Conservation (phyloP, 1,140 invertebrate species). For the Bactericera cockerelli region DNA sequence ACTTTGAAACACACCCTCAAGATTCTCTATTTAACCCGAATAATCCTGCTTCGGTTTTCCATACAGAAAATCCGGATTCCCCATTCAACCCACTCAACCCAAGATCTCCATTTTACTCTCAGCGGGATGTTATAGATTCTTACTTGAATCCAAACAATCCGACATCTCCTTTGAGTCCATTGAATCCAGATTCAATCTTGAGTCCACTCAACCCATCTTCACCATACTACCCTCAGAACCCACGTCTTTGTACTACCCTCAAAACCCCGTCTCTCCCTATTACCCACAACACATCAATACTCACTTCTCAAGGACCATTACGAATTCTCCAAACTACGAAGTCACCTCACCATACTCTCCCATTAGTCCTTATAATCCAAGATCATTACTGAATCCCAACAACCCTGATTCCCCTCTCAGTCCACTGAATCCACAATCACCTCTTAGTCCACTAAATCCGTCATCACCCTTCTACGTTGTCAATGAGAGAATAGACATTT, state of each 20-base stretch:
- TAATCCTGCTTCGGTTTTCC: not conserved
- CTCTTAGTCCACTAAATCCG: not conserved
- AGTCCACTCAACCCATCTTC: not conserved
- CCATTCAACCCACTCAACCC: not conserved
- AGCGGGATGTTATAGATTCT: not conserved
- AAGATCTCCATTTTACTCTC: not conserved
- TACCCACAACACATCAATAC: not conserved
- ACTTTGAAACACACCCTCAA: not conserved
- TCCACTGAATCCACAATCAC: not conserved
- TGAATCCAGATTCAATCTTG: conserved; percentile 1
- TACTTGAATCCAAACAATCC: not conserved
- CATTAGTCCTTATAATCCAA: not conserved
- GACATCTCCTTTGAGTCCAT: not conserved
- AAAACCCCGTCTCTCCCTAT: not conserved
- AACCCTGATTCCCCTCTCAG: not conserved
- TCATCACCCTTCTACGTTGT: not conserved
- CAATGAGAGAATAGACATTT: not conserved
- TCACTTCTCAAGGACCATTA: not conserved
- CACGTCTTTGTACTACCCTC: not conserved
- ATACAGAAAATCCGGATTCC: not conserved
- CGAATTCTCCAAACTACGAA: not conserved
- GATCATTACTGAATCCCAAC: not conserved
- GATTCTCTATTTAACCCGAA: not conserved
- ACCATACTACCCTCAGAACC: not conserved
- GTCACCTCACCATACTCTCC: not conserved